Percentiles rank a stretch among this genome's conserved stretches.
phyloP scores from a whole-genome alignment of 1,140 invertebrate genomes.

The Varroa destructor region DNA sequence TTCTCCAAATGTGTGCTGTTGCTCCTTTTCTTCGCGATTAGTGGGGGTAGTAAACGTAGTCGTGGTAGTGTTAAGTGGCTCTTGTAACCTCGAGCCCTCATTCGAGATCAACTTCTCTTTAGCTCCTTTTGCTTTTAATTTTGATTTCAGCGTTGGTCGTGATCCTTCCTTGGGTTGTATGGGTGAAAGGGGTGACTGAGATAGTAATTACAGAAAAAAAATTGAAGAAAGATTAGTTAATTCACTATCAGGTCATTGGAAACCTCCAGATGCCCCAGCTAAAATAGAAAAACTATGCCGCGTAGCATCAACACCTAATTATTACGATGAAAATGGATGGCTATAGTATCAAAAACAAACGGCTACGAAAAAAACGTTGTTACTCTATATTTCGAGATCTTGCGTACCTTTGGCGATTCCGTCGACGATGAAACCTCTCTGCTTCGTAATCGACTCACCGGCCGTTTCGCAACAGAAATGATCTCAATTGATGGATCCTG shows the following conservation, averaged over 20 bases:
- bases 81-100: background rate
- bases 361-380: background rate
- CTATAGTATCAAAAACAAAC: background rate
- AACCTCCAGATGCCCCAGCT: too few relatives aligned
- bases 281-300: too few relatives aligned
- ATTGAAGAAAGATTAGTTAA: background rate
- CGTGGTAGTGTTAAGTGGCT: too few relatives aligned
- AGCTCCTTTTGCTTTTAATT: background rate
- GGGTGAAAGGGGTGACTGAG: constrained; percentile 5
- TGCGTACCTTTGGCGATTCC: constrained; percentile 10
- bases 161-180: constrained; percentile 6
- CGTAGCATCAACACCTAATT: too few relatives aligned
- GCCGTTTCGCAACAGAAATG: background rate
- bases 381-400: background rate
- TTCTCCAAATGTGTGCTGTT: too few relatives aligned
- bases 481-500: too few relatives aligned
- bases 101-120: constrained; percentile 19
- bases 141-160: background rate
- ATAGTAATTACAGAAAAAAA: background rate
- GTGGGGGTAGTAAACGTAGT: too few relatives aligned
- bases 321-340: too few relatives aligned
- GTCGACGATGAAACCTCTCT: background rate
- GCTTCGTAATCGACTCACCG: background rate
- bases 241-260: background rate
- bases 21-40: too few relatives aligned